Evolutionary conservation across 1,140 invertebrate species (phyloP).

Genomic region (Polypedilum pembai): DNA sequence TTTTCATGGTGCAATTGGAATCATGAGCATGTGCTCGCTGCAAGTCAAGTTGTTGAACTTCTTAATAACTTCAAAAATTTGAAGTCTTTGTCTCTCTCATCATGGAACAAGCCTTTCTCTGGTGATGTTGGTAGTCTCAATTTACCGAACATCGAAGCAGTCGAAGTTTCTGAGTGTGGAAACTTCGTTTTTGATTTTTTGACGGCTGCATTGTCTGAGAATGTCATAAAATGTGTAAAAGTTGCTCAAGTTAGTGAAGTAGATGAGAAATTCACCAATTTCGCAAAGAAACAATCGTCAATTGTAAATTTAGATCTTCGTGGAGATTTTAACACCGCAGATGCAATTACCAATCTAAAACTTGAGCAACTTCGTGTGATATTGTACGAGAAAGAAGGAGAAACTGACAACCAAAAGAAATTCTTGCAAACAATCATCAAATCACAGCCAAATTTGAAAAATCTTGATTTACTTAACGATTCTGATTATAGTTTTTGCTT

Average conservation of each 20-base stretch:
- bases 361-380: not conserved
- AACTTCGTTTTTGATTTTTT: not conserved
- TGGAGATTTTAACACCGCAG: not conserved
- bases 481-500: not conserved
- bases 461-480: not conserved
- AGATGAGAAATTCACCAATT: not conserved
- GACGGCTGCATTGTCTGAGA: not conserved
- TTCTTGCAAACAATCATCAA: not conserved
- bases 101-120: not conserved
- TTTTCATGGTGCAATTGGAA: not conserved
- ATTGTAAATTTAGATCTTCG: not conserved
- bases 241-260: not conserved
- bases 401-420: not conserved
- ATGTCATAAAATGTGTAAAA: not conserved
- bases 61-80: not conserved
- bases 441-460: not conserved
- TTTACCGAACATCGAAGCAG: not conserved
- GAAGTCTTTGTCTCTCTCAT: not conserved
- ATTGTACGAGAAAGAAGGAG: not conserved
- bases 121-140: not conserved
- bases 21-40: not conserved
- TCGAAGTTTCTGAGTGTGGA: not conserved
- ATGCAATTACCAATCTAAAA: not conserved
- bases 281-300: not conserved
- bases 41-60: not conserved